Conservation (phyloP, 2,113 vertebrate genomes). For the Apodemus sylvaticus region DNA sequence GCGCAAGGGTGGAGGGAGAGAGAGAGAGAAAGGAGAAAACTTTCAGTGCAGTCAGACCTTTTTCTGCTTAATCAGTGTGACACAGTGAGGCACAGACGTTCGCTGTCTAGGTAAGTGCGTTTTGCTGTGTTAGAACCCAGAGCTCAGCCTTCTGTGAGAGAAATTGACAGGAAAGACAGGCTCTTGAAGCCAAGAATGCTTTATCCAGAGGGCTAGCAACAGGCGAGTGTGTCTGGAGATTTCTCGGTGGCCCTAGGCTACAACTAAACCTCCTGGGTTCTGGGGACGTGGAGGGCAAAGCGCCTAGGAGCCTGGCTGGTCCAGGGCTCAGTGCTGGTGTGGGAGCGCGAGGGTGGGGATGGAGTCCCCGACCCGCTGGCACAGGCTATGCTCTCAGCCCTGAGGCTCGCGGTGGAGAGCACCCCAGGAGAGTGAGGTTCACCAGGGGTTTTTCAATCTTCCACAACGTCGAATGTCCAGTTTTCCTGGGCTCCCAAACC, state of each 20-base stretch:
- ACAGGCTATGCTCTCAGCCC: neutral
- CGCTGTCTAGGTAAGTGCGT: slow-evolving; percentile 41
- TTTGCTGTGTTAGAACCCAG: neutral
- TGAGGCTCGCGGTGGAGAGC: slow-evolving; percentile 53
- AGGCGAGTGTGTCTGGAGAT: slow-evolving; percentile 56
- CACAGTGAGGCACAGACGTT: neutral
- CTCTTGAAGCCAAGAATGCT: neutral
- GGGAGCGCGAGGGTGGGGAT: neutral
- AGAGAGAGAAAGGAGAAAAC: slow-evolving; percentile 67
- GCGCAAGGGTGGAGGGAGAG: slow-evolving; percentile 57
- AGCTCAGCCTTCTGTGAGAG: neutral
- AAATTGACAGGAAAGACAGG: neutral
- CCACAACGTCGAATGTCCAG: neutral
- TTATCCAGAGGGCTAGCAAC: slow-evolving; percentile 60
- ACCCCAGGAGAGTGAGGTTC: neutral
- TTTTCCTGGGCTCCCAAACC: neutral
- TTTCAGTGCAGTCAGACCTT: slow-evolving; percentile 73
- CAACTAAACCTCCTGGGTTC: slow-evolving; percentile 30
- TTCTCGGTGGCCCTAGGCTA: neutral
- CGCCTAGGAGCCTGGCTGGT: neutral
- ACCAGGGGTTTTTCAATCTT: neutral
- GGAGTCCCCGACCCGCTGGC: neutral
- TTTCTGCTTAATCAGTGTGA: neutral
- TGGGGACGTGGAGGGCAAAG: neutral
- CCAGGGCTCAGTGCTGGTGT: neutral